phyloP scores from a whole-genome alignment of 2,113 vertebrate species.

The Hyla sarda region DNA sequence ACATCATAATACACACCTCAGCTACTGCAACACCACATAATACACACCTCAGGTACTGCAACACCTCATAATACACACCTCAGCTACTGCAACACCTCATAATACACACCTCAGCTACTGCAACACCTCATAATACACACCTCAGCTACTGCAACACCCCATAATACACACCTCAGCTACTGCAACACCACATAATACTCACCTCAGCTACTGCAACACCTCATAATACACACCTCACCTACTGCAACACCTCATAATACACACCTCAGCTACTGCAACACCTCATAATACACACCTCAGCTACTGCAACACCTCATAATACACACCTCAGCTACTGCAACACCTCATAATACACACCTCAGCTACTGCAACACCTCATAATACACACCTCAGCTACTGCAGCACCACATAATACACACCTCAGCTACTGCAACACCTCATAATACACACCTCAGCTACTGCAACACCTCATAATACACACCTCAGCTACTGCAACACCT shows the following conservation, averaged over 20 bases:
- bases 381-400: not conserved
- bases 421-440: not conserved
- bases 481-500: not conserved
- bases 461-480: too few species aligned
- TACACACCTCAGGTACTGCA: not conserved
- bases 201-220: not conserved
- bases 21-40: not conserved
- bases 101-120: not conserved
- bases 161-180: too few species aligned
- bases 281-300: not conserved
- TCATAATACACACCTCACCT: too few species aligned
- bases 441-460: too few species aligned
- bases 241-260: not conserved
- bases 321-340: too few species aligned
- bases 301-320: not conserved
- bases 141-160: too few species aligned
- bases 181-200: not conserved
- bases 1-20: not conserved
- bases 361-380: not conserved
- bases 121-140: not conserved
- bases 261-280: not conserved
- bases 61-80: not conserved
- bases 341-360: too few species aligned
- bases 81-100: not conserved
- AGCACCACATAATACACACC: not conserved